phyloP scores from a whole-genome alignment of 2,888 invertebrate species.

The Heliconius ethilla region DNA sequence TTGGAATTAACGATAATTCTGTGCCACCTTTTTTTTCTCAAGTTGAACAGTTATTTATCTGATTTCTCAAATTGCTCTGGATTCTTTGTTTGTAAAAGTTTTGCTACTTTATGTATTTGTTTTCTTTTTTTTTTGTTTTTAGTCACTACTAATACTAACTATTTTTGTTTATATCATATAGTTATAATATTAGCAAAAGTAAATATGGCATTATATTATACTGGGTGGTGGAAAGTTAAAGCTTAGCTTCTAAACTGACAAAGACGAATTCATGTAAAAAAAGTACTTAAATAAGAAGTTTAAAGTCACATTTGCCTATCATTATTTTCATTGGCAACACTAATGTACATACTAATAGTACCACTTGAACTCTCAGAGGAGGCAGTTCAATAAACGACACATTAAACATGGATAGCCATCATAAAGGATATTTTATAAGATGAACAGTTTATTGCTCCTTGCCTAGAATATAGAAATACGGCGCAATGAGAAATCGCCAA shows the following conservation, averaged over 20 bases:
- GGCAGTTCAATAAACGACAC: conserved; percentile 36
- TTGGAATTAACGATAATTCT: conserved; percentile 14
- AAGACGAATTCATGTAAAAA: neutral
- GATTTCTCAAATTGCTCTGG: conserved; percentile 9
- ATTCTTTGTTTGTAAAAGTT: neutral
- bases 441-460: conserved; percentile 55
- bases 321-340: conserved; percentile 3
- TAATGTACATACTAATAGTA: conserved; percentile 4
- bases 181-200: too few species aligned
- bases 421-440: conserved; percentile 52
- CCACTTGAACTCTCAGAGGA: conserved; percentile 13
- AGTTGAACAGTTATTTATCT: conserved; percentile 1
- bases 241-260: neutral
- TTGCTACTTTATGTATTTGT: neutral
- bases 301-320: neutral
- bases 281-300: too few species aligned
- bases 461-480: conserved; percentile 31
- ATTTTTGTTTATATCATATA: too few species aligned
- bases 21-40: neutral
- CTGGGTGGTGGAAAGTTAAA: neutral
- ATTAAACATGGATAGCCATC: conserved; percentile 48
- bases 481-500: conserved; percentile 34
- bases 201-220: too few species aligned
- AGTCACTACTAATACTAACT: too few species aligned
- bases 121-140: neutral